phyloP scores from a whole-genome alignment of 2,888 invertebrate genomes.

The Plebejus anna region DNA sequence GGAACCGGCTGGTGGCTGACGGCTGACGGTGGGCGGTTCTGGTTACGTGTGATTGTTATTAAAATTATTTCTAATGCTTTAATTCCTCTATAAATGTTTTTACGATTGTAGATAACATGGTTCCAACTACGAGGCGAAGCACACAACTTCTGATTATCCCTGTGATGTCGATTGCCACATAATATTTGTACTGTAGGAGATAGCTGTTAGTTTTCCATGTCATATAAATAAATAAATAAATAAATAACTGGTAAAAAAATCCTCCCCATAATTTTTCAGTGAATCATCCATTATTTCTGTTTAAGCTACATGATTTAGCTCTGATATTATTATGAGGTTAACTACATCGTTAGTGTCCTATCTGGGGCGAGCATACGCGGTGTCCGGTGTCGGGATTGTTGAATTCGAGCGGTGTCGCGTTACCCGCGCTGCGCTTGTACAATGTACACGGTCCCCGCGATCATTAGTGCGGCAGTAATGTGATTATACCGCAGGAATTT shows the following conservation, averaged over 20 bases:
- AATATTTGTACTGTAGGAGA: too few relatives aligned
- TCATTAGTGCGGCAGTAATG: neutral
- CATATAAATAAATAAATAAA: too few relatives aligned
- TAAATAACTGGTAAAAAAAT: too few relatives aligned
- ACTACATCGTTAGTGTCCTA: neutral
- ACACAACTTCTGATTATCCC: neutral
- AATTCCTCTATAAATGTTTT: neutral
- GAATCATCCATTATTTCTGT: neutral
- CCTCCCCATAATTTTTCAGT: too few relatives aligned
- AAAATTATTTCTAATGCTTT: neutral
- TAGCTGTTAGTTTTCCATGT: too few relatives aligned
- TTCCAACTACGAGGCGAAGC: neutral
- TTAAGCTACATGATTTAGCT: neutral
- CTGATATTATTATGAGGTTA: neutral
- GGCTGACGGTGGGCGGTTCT: slow-evolving; percentile 9
- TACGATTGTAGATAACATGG: neutral
- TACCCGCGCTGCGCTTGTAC: neutral
- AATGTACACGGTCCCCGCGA: neutral
- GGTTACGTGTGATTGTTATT: neutral
- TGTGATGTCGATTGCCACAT: neutral
- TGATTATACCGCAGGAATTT: slow-evolving; percentile 1
- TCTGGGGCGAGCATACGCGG: neutral
- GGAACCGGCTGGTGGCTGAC: neutral
- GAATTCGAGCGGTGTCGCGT: neutral
- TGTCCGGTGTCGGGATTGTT: neutral